A percentile compares a stretch with the other conserved stretches of the same genome.
Evolutionary conservation across 2,888 invertebrate genomes (phyloP).

Genomic region (Tachystola acroxantha): DNA sequence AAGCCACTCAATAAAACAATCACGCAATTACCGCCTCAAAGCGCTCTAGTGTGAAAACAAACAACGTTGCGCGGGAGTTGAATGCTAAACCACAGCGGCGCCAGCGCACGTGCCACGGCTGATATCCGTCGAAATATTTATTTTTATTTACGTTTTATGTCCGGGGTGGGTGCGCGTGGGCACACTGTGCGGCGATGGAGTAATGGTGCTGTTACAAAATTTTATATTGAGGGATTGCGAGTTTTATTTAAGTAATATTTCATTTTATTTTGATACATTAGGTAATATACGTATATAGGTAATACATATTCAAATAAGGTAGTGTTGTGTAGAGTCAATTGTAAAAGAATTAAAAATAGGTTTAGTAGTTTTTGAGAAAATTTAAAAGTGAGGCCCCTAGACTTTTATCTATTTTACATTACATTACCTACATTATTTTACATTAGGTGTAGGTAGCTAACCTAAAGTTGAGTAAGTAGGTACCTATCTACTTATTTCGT

Average conservation of each 20-base stretch:
- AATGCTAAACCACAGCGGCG: slow-evolving; percentile 58
- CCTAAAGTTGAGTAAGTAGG: no score
- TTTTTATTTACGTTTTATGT: slow-evolving; percentile 57
- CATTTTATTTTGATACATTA: neutral
- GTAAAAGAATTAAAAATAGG: no score
- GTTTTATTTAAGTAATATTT: neutral
- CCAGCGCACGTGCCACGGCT: slow-evolving; percentile 52
- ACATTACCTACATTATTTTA: no score
- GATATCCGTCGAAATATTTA: slow-evolving; percentile 63
- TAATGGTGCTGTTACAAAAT: neutral
- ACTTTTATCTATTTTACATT: no score
- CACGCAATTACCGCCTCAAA: slow-evolving; percentile 42
- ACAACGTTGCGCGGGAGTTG: slow-evolving; percentile 52
- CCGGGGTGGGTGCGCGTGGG: slow-evolving; percentile 30
- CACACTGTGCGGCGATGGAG: slow-evolving; percentile 11
- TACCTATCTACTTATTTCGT: no score
- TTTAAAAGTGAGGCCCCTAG: no score
- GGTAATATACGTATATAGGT: no score
- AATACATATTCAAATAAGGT: neutral
- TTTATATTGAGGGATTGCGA: slow-evolving; percentile 6
- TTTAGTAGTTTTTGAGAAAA: no score
- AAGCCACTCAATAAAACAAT: slow-evolving; percentile 55
- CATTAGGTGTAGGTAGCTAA: no score
- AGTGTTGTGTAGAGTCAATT: no score
- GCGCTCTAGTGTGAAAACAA: slow-evolving; percentile 55